Evolutionary conservation across 2,797 vertebrate genomes (phyloP), one percentile per base, ranked within the genome.

Genomic region (Liparis tanakae): DNA sequence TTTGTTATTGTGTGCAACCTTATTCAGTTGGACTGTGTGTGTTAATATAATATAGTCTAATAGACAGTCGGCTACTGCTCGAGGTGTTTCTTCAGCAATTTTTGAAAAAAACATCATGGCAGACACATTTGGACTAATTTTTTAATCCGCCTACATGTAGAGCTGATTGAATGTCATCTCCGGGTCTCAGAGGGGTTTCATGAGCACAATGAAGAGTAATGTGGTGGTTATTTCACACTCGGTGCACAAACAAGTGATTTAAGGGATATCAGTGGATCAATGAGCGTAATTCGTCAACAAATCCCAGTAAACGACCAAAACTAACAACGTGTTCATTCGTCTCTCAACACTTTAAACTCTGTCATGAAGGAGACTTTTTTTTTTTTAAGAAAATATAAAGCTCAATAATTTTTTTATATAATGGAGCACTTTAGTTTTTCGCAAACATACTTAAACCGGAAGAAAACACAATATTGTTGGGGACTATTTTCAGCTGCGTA

Each of bases 1-100:
- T 80, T 77, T 86, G 79, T 82, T 72, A 89, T 86, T 88, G 85
- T 66, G 37, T 39, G 79, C 62, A 59, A 82, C 77, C 88, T 90
- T 72, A 78, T 79, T 79, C 78, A 61, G 41, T 85, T 72, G 64
- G 69, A 60, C 22, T 46, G 71, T 51, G 48, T 51, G 48, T 50
- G 48, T 43, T 60, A 9, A 15, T 37, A 50, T 46, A 17, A 36
- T 6, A 57, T 1, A 48, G 22, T 63, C 20, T 57, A 56, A 57
- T 17, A 60, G 41, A 63, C 46, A 12, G 1, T 13, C 41, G 5
- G n/a, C 33, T n/a, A 5, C 20, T 2, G 75, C 83, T 70, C 56
- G 57, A 77, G 76, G 65, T 70, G 41, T 73, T 17, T 55, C 1
- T 30, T 63, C 34, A 70, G 57, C n/a, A 0, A 13, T 65, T 66